Evolutionary conservation across 2,113 vertebrate genomes (phyloP).

Genomic region (Pterocles orientalis): DNA sequence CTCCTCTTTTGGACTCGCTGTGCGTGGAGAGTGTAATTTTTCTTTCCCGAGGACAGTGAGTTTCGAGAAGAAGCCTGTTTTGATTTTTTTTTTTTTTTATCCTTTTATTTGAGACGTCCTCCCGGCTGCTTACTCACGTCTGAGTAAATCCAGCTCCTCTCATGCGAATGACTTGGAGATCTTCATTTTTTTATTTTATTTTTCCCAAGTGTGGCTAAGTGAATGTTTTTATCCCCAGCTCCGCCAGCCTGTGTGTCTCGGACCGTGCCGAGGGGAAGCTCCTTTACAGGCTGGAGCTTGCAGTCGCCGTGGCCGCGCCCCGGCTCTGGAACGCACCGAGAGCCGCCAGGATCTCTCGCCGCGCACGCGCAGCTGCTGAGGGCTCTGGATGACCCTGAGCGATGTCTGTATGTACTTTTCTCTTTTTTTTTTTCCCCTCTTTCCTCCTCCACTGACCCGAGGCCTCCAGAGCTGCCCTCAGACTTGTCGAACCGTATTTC

Average conservation of each 20-base stretch:
- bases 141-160: not conserved
- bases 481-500: not conserved
- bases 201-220: not conserved
- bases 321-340: rapidly evolving
- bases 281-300: not conserved
- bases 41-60: not conserved
- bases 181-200: not conserved
- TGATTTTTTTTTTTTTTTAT: not conserved
- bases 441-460: not conserved
- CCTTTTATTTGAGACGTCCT: not conserved
- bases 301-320: not conserved
- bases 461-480: not conserved
- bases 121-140: not conserved
- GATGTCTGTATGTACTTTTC: not conserved
- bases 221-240: not conserved
- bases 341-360: not conserved
- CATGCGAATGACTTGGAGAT: rapidly evolving
- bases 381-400: not conserved
- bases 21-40: not conserved
- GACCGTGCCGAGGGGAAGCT: not conserved
- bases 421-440: not conserved
- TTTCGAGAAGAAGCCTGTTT: not conserved
- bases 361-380: not conserved
- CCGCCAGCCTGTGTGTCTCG: rapidly evolving
- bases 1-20: not conserved